Evolutionary conservation across 1,140 invertebrate genomes (phyloP).

Genomic region (Cecropterus lyciades): DNA sequence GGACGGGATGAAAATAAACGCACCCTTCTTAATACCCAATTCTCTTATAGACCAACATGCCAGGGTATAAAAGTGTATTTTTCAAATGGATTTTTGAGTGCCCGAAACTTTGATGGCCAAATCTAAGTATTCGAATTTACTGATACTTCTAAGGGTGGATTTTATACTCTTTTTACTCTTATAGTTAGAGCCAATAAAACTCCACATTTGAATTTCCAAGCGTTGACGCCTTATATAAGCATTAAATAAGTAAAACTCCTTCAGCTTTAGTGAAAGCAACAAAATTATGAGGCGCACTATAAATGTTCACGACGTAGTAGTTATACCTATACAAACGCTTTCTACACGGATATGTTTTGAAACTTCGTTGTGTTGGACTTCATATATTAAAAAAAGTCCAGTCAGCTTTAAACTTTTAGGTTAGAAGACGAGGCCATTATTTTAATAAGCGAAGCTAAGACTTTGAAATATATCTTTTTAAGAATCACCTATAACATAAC

Average conservation of each 20-base stretch:
- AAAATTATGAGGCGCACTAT: background rate
- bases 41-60: constrained; percentile 50
- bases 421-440: no score
- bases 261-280: constrained; percentile 14
- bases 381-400: no score
- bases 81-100: constrained; percentile 85
- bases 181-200: constrained; percentile 74
- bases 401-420: no score
- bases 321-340: no score
- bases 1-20: constrained; percentile 59
- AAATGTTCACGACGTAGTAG: no score
- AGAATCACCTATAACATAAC: no score
- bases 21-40: constrained; percentile 60
- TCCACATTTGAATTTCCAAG: constrained; percentile 66
- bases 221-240: constrained; percentile 3
- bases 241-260: constrained; percentile 8
- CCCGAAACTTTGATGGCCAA: constrained; percentile 80
- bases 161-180: constrained; percentile 80
- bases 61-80: constrained; percentile 75
- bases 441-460: no score
- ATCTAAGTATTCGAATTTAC: constrained; percentile 80
- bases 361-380: no score
- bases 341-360: no score
- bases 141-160: constrained; percentile 57
- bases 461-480: no score